These are phyloP conservation scores for Drosophila navojoa DNA, from an alignment of 1,140 invertebrate genomes.

Conservation along the genomic window DNA sequence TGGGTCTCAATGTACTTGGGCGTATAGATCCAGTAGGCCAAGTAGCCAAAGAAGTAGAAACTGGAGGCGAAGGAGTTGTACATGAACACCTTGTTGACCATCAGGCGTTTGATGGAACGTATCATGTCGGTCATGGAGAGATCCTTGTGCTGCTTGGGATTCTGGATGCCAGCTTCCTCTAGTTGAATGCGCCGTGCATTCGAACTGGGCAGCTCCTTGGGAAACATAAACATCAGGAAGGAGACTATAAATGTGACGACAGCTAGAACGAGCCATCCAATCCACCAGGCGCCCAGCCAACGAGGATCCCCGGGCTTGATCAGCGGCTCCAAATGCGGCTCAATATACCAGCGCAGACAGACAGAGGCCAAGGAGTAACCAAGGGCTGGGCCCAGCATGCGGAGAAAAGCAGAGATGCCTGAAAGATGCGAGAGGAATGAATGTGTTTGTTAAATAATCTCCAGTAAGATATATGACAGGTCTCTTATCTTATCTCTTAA, in stretches of 20 bases:
- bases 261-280: slow-evolving; percentile 90
- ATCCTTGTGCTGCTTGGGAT: slow-evolving; percentile 28
- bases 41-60: slow-evolving; percentile 89
- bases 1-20: slow-evolving; percentile 91
- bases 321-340: slow-evolving; percentile 87
- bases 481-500: neutral
- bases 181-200: slow-evolving; percentile 37
- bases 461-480: too few species aligned
- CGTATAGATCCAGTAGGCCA: slow-evolving; percentile 90
- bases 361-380: slow-evolving; percentile 89
- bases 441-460: neutral
- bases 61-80: slow-evolving; percentile 88
- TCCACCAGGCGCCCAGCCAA: slow-evolving; percentile 92
- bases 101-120: slow-evolving; percentile 68
- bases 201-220: slow-evolving; percentile 86
- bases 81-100: slow-evolving; percentile 87
- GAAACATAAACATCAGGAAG: slow-evolving; percentile 87
- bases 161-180: neutral
- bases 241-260: slow-evolving; percentile 86
- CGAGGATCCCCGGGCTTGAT: slow-evolving; percentile 88
- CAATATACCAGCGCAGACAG: slow-evolving; percentile 88
- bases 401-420: slow-evolving; percentile 88
- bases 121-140: slow-evolving; percentile 61
- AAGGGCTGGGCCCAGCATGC: slow-evolving; percentile 89
- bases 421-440: neutral